Evolutionary conservation across 2,113 vertebrate genomes (phyloP), one percentile per base, ranked within the genome.

Genomic region (Muscicapa adusta): DNA sequence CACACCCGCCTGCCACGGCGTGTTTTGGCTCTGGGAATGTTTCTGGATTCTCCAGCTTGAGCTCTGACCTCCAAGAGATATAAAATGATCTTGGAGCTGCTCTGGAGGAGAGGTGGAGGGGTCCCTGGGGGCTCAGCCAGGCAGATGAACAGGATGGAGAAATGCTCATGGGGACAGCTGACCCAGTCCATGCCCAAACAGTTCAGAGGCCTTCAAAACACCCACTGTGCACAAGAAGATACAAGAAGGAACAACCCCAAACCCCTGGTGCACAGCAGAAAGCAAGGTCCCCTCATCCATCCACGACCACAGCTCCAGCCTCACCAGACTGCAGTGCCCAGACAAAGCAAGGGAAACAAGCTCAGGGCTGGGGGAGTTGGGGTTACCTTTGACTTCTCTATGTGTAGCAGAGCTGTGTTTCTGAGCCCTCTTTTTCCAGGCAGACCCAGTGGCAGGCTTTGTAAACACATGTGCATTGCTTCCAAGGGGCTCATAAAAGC

Each of bases 1-100:
- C 74, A 40, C 71, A 73, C 67, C 34, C 43, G 0, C 68, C n/a
- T 9, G 2, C 57, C 8, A 0, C 2, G n/a, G 66, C 2, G 3
- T 72, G 84, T 85, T 76, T 62, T 85, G 85, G 74, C 85, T 91
- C 74, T 79, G 74, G 66, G 33, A 93, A 80, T 0, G 0, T 51
- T 91, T 62, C 54, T 79, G 88, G 58, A 56, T 91, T 70, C 60
- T 77, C 68, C 85, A 89, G 45, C 2, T 0, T 5, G 26, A 94
- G 85, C 34, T 91, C 72, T 81, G 92, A 92, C 66, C 83, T 80
- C 61, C 43, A 74, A 26, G n/a, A 77, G 40, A 54, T 25, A 22
- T 2, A 33, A 58, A 88, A 77, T 2, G 2, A 29, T 65, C 29
- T 70, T 2, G 0, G 57, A 70, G 33, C 3, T 4, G 1, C 34